Conservation (phyloP, 2,888 invertebrate genomes). For the Temnothorax rugatulus region DNA sequence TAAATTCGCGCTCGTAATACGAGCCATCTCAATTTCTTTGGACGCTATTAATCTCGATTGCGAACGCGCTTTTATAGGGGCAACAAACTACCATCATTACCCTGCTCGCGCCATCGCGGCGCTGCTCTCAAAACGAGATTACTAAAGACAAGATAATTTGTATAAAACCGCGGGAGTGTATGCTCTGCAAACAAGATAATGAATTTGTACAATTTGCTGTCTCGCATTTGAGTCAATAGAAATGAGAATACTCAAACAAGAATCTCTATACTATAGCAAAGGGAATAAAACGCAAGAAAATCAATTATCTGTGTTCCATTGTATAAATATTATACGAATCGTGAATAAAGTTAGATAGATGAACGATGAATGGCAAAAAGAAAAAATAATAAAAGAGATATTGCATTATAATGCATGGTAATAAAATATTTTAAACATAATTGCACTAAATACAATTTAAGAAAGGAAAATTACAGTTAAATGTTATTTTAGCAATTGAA, state of each 20-base stretch:
- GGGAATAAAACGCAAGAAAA: neutral
- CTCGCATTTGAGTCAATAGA: slow-evolving; percentile 7
- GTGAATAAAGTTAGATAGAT: neutral
- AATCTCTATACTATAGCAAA: neutral
- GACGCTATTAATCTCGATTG: slow-evolving; percentile 52
- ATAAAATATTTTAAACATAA: neutral
- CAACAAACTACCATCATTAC: slow-evolving; percentile 49
- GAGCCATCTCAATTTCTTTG: slow-evolving; percentile 35
- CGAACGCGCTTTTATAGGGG: slow-evolving; percentile 46
- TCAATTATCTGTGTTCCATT: slow-evolving; percentile 4
- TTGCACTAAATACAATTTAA: neutral
- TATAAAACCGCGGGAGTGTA: slow-evolving; percentile 27
- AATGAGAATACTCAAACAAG: neutral
- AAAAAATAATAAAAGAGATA: neutral
- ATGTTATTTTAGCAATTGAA: neutral
- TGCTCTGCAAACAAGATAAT: slow-evolving; percentile 36
- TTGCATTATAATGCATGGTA: neutral
- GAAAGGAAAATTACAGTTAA: neutral
- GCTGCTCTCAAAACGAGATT: slow-evolving; percentile 50
- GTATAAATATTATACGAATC: neutral
- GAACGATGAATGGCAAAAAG: neutral
- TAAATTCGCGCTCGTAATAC: slow-evolving; percentile 24
- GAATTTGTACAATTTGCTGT: slow-evolving; percentile 15
- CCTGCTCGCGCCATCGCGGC: slow-evolving; percentile 42
- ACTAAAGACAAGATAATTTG: slow-evolving; percentile 59